A percentile compares a stretch with the other conserved stretches of the same genome.
Evolutionary conservation across 2,113 vertebrate genomes (phyloP).

Genomic region (Takifugu bimaculatus): DNA sequence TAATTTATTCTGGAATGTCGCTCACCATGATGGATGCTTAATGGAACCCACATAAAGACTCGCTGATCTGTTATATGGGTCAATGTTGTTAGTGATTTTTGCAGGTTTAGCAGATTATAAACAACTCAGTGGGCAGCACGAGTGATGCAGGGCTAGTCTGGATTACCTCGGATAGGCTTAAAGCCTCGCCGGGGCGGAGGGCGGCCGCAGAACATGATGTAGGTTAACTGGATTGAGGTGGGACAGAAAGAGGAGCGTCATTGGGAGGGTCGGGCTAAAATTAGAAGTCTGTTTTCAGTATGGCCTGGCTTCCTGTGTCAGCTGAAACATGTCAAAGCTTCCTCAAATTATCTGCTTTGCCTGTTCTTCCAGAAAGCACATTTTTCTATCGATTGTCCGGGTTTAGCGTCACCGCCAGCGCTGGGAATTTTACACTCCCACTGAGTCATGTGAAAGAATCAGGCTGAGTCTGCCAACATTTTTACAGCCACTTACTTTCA

Average conservation of each 20-base stretch:
- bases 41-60: not conserved
- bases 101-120: constrained; percentile 31
- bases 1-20: not conserved
- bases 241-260: constrained; percentile 11
- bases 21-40: constrained; percentile 9
- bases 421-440: constrained; percentile 6
- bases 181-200: constrained; percentile 17
- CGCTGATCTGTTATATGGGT: constrained; percentile 5
- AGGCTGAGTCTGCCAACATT: constrained; percentile 13
- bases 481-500: constrained; percentile 34
- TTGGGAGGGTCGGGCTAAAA: constrained; percentile 30
- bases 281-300: constrained; percentile 11
- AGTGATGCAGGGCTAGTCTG: constrained; percentile 6
- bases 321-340: not conserved
- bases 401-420: constrained; percentile 1
- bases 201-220: constrained; percentile 35
- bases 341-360: not conserved
- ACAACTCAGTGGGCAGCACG: constrained; percentile 8
- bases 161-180: constrained; percentile 56
- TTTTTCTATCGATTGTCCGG: not conserved
- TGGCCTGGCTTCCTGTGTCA: not conserved
- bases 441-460: constrained; percentile 52
- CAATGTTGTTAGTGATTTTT: constrained; percentile 27
- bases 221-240: constrained; percentile 46
- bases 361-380: not conserved